Evolutionary conservation across 2,888 invertebrate genomes (phyloP).

Genomic region (Malachius bipustulatus): DNA sequence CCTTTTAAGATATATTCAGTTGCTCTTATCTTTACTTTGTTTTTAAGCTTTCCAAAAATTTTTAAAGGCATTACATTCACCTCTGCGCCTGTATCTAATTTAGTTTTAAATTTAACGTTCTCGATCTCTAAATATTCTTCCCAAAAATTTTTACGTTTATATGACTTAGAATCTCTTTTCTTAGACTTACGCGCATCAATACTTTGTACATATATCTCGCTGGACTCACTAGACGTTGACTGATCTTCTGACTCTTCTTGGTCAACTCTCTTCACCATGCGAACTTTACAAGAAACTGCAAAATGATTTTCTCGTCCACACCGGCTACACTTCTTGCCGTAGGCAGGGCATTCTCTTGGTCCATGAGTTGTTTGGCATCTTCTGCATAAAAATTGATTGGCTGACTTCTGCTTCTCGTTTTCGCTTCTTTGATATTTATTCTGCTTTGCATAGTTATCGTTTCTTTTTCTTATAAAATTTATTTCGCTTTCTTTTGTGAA

Average conservation of each 20-base stretch:
- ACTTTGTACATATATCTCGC: not conserved
- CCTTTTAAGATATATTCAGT: conserved; percentile 6
- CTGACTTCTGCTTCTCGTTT: too few species aligned
- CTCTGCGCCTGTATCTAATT: conserved; percentile 6
- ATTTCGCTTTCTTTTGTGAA: too few species aligned
- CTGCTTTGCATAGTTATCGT: too few species aligned
- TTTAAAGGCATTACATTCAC: conserved; percentile 4
- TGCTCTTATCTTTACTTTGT: too few species aligned
- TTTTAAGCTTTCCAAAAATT: conserved; percentile 1
- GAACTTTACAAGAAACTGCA: not conserved
- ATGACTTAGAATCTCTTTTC: not conserved
- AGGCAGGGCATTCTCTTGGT: conserved; percentile 1
- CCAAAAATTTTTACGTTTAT: conserved; percentile 5
- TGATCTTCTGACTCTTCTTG: not conserved
- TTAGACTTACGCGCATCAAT: not conserved
- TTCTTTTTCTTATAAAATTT: too few species aligned
- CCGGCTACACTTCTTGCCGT: conserved; percentile 1
- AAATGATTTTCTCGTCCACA: not conserved
- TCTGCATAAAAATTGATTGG: not conserved
- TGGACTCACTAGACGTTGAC: not conserved
- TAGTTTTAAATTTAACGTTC: not conserved
- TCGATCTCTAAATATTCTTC: conserved; percentile 1
- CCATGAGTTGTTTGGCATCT: conserved; percentile 1
- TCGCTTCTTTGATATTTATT: too few species aligned
- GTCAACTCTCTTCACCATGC: not conserved